phyloP scores from a whole-genome alignment of 2,888 invertebrate genomes.

The Heliconius cydno region DNA sequence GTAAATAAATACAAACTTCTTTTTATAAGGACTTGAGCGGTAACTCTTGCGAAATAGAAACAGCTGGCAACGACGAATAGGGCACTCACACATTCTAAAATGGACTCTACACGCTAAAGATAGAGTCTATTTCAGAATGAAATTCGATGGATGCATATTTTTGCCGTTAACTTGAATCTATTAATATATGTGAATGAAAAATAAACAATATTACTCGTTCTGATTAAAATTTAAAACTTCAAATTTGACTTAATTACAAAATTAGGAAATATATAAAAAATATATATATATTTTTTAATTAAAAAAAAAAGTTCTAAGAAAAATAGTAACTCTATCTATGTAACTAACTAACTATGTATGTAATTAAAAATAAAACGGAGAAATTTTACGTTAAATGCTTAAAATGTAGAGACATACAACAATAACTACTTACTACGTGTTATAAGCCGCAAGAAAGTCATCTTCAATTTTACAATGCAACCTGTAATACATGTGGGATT shows the following conservation, averaged over 20 bases:
- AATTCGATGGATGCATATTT: neutral
- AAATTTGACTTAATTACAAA: neutral
- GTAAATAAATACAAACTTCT: neutral
- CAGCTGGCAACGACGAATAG: constrained; percentile 8
- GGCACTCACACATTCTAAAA: neutral
- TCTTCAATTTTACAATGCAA: constrained; percentile 1
- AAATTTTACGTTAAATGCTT: too few species aligned
- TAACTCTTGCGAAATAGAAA: constrained; percentile 10
- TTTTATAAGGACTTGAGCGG: neutral
- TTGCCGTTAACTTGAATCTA: constrained; percentile 1
- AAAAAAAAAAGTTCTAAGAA: neutral
- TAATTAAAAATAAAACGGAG: too few species aligned
- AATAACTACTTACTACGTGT: neutral
- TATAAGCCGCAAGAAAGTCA: neutral
- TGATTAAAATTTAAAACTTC: neutral
- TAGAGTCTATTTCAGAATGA: neutral
- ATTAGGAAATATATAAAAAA: neutral
- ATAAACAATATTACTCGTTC: neutral
- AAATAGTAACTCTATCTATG: too few species aligned
- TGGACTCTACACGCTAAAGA: neutral
- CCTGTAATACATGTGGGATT: neutral
- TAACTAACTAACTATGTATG: too few species aligned
- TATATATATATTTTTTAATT: neutral
- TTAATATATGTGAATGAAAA: constrained; percentile 2
- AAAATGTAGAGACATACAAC: neutral